Base-by-base conservation (phyloP, 2,888 invertebrate species). In the Cephus nigrinus region DNA sequence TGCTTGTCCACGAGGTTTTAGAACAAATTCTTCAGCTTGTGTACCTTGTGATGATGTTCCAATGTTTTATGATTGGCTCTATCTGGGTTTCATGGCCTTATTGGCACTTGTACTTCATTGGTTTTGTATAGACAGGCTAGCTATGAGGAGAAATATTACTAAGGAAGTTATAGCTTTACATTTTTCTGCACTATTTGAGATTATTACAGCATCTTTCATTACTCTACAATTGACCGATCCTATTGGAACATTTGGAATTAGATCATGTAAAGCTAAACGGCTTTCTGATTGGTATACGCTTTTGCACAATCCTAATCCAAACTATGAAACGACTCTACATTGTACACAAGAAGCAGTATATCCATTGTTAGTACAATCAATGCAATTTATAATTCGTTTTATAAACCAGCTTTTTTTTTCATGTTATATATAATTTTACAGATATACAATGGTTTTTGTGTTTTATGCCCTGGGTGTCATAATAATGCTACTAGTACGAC, bases 341-440 rank as follows among this genome's bases (percentile, higher is more conserved):
- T 99, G 99, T 91, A 98, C 99, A 0, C 98, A 99, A 89, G 99
- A 99, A 92, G 98, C 98, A 78, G 98, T 99, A 0, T 99, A 98
- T 93, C 99, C 99, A 73, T 92, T 99, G 97, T 99, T 94, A 94
- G 96, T 94, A 82, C 87, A 85, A 77, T 76, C 15, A 36, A 75
- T 23, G 9, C 55, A 55, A 55, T 55, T 55, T 55, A 55, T 23
- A 55, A 55, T 23, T 55, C 5, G 1, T 55, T 23, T 55, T 23
- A 55, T 23, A 9, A 55, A 55, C 23, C 9, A 55, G 23, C 1
- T 23, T 23, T 30, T 30, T 30, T 30, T 30, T 9, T 76, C 23
- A 35, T 74, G 31, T 3, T 76, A 23, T 76, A 77, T 75, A 76
- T 77, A 76, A 76, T 31, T 33, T 75, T 34, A 79, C 92, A 98